phyloP scores from a whole-genome alignment of 2,797 vertebrate genomes.

The Ambastaia sidthimunki region DNA sequence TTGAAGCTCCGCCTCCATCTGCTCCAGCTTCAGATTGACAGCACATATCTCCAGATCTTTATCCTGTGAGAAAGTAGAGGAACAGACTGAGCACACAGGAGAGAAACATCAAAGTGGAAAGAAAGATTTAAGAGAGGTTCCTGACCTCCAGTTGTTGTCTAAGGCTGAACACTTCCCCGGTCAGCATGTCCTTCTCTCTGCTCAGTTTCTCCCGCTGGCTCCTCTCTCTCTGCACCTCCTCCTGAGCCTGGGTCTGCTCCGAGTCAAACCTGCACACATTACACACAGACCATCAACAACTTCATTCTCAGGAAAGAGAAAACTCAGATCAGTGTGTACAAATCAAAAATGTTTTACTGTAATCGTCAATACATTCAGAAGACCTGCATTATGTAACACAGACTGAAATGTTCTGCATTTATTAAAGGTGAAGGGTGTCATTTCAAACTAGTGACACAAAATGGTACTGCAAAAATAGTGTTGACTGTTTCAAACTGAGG shows the following conservation, averaged over 20 bases:
- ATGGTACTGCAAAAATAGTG: too few species aligned
- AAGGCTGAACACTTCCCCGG: conserved; percentile 87
- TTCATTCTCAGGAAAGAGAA: background rate
- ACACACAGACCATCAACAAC: background rate
- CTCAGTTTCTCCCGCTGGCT: conserved; percentile 88
- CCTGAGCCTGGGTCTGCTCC: conserved; percentile 86
- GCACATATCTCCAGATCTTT: conserved; percentile 88
- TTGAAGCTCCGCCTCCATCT: conserved; percentile 91
- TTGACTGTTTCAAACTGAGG: too few species aligned
- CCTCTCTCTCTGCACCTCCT: conserved; percentile 91
- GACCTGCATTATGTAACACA: too few species aligned
- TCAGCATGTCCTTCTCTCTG: conserved; percentile 90
- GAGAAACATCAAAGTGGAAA: conserved; percentile 1
- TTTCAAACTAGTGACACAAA: too few species aligned
- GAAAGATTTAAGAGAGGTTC: conserved; percentile 11
- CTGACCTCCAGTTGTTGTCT: conserved; percentile 92
- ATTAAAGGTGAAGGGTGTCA: too few species aligned
- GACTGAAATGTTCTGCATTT: too few species aligned
- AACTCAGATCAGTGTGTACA: background rate
- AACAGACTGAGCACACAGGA: conserved; percentile 8
- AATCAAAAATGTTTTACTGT: conserved; percentile 4
- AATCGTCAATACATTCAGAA: background rate
- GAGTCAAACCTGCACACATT: conserved; percentile 86
- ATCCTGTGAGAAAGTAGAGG: conserved; percentile 76
- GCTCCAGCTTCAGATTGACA: conserved; percentile 86